These are phyloP conservation scores for Melikaiella ostensackeni DNA, from an alignment of 2,888 invertebrate species.

Conservation along the genomic window DNA sequence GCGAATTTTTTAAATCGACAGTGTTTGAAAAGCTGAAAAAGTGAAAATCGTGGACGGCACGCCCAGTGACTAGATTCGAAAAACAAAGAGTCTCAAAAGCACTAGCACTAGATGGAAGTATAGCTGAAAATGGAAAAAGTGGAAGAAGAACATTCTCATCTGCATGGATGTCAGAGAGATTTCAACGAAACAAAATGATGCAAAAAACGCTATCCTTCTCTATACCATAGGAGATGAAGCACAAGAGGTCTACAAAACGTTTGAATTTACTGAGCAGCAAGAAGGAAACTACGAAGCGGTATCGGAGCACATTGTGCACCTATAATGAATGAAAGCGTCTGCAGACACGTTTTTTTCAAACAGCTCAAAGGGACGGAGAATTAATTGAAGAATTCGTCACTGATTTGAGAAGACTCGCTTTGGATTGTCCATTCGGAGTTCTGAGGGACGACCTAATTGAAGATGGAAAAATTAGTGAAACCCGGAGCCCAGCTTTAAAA, in stretches of 20 bases:
- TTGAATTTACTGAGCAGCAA: constrained; percentile 51
- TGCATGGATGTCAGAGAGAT: constrained; percentile 57
- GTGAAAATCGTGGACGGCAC: no score
- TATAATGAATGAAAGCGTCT: constrained; percentile 45
- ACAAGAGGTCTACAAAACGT: constrained; percentile 55
- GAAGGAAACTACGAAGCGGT: constrained; percentile 49
- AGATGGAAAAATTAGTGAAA: constrained; percentile 50
- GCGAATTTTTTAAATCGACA: no score
- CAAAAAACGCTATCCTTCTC: constrained; percentile 53
- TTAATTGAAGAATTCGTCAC: constrained; percentile 54
- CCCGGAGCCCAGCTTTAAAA: no score
- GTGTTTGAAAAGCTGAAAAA: no score
- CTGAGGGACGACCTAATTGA: constrained; percentile 53
- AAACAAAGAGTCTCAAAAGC: no score
- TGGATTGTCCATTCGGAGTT: constrained; percentile 51
- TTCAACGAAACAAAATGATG: constrained; percentile 47
- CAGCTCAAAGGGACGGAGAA: constrained; percentile 49
- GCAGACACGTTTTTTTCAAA: constrained; percentile 53
- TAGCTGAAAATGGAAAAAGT: constrained; percentile 58
- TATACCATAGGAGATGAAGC: constrained; percentile 57
- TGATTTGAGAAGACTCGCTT: constrained; percentile 51
- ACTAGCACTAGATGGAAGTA: constrained; percentile 43
- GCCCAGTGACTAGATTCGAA: no score
- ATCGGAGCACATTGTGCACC: constrained; percentile 49
- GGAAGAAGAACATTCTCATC: constrained; percentile 55